A percentile compares a stretch with the other conserved stretches of the same genome.
These are phyloP conservation scores for Entelurus aequoreus DNA, from an alignment of 2,113 vertebrate genomes.

Conservation along the genomic window DNA sequence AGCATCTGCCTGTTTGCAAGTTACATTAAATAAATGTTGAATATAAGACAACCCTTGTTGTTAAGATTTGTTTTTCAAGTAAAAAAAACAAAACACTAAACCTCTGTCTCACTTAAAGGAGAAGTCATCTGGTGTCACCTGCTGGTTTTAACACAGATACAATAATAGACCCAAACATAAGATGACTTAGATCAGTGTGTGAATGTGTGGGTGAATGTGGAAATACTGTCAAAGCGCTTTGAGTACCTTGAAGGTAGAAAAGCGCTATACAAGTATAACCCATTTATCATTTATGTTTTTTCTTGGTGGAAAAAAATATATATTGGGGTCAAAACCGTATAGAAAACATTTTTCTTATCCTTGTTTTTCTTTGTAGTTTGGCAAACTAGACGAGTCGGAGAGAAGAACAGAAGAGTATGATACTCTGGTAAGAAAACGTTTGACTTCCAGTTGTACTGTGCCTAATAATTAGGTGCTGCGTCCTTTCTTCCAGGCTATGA, in stretches of 20 bases:
- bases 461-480: not conserved
- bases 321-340: not conserved
- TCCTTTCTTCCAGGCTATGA: constrained; percentile 82
- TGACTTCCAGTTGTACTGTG: not conserved
- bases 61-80: not conserved
- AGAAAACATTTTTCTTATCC: not conserved
- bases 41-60: not conserved
- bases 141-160: no score
- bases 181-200: no score
- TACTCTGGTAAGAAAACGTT: constrained; percentile 76
- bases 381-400: constrained; percentile 85
- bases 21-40: not conserved
- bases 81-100: no score
- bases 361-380: constrained; percentile 75
- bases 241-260: no score
- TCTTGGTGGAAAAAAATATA: not conserved
- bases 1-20: no score
- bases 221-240: no score
- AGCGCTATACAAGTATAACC: no score
- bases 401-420: constrained; percentile 91
- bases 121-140: no score
- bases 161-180: no score
- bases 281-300: no score
- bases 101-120: no score
- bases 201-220: no score